phyloP scores from a whole-genome alignment of 2,797 vertebrate species.

The Bradypus variegatus region DNA sequence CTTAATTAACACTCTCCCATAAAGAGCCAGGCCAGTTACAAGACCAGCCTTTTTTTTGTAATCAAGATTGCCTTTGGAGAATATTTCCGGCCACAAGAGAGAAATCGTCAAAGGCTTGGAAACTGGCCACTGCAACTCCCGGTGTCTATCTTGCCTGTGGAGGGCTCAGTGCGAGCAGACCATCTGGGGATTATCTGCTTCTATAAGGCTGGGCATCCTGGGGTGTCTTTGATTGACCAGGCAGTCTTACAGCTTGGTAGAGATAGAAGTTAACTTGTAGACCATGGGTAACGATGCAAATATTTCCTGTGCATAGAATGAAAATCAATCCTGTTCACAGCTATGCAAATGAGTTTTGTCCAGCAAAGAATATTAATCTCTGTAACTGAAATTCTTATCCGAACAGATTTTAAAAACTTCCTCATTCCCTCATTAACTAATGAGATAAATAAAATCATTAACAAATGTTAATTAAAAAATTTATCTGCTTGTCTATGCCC shows the following conservation, averaged over 20 bases:
- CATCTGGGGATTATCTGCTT: no score
- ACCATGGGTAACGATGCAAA: background rate
- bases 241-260: background rate
- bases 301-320: background rate
- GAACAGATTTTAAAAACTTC: background rate
- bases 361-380: background rate
- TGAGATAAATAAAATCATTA: background rate
- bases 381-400: background rate
- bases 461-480: background rate
- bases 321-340: no score
- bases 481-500: background rate
- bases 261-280: background rate
- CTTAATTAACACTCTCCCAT: no score
- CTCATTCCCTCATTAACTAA: background rate
- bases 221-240: background rate
- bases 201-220: background rate
- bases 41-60: background rate
- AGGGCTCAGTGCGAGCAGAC: fast-evolving
- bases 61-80: background rate
- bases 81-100: background rate
- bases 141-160: background rate
- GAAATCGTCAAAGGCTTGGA: background rate
- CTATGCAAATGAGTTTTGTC: background rate
- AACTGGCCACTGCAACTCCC: background rate
- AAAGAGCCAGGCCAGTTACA: background rate